These are phyloP conservation scores for Anabacerthia variegaticeps DNA, from an alignment of 2,797 vertebrate species.

Conservation along the genomic window DNA sequence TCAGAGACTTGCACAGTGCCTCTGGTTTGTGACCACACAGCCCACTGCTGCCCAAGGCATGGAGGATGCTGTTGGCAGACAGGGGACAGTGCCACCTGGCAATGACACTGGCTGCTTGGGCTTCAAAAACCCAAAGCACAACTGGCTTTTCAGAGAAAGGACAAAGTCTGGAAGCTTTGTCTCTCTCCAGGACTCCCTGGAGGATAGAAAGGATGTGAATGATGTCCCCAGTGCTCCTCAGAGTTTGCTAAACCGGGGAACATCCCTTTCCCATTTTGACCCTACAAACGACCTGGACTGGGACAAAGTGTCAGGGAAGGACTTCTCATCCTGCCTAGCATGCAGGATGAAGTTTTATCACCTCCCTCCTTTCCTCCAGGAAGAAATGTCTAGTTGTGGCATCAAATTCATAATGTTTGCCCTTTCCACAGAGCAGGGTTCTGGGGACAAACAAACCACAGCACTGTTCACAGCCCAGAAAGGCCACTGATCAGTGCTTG, in stretches of 20 bases:
- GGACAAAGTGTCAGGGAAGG: background rate
- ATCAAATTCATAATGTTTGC: background rate
- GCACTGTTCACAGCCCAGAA: background rate
- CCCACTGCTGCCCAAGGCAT: rapidly evolving
- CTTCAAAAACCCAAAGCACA: background rate
- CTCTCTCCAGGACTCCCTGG: background rate
- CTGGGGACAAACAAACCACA: background rate
- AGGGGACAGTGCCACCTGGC: background rate
- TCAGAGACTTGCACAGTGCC: background rate
- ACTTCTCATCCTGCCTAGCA: background rate
- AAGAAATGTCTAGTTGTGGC: background rate
- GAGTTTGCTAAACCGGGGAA: background rate
- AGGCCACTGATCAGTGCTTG: background rate
- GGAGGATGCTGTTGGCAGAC: background rate
- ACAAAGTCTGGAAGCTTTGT: background rate
- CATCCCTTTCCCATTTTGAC: background rate
- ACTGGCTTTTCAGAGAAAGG: background rate
- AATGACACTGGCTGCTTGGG: rapidly evolving
- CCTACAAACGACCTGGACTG: background rate
- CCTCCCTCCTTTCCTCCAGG: background rate
- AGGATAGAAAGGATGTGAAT: background rate
- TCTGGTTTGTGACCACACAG: background rate
- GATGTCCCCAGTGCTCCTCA: rapidly evolving
- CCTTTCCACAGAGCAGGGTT: background rate
- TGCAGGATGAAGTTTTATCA: background rate